Evolutionary conservation across 1,140 invertebrate species (phyloP).

Genomic region (Prorops nasuta): DNA sequence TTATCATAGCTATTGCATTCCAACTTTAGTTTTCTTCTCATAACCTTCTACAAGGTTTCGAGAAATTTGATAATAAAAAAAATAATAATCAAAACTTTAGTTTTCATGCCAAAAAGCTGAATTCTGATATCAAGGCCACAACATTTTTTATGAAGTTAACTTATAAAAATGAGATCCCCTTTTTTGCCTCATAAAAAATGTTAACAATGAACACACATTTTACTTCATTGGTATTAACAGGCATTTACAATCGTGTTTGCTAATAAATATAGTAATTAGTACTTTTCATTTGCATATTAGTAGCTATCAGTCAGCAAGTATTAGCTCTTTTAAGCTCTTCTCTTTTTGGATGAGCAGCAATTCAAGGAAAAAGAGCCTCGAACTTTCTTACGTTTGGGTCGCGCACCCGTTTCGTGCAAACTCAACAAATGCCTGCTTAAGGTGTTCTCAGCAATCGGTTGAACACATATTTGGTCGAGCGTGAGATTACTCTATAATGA

Average conservation of each 20-base stretch:
- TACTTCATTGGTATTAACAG: background rate
- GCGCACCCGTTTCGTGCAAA: conserved; percentile 32
- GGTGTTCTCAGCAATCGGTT: conserved; percentile 38
- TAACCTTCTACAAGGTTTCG: too few species aligned
- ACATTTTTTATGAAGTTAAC: conserved; percentile 2
- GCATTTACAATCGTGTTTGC: conserved; percentile 16
- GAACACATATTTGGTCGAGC: conserved; percentile 49
- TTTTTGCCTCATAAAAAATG: background rate
- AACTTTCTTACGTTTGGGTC: conserved; percentile 34
- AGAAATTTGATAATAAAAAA: too few species aligned
- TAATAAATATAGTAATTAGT: conserved; percentile 1
- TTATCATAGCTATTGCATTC: too few species aligned
- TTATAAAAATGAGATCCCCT: background rate
- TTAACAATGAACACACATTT: background rate
- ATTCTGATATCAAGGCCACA: conserved; percentile 23
- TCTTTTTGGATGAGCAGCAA: conserved; percentile 40
- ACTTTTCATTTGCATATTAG: too few species aligned
- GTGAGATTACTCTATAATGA: conserved; percentile 51
- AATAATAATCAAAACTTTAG: conserved; percentile 3
- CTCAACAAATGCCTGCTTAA: conserved; percentile 33
- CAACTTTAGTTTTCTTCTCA: too few species aligned
- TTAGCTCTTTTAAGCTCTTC: too few species aligned
- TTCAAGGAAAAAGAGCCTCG: conserved; percentile 40
- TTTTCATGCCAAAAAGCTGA: conserved; percentile 8
- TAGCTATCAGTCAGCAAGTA: too few species aligned